phyloP scores from a whole-genome alignment of 2,797 vertebrate species.

The Melanogrammus aeglefinus region DNA sequence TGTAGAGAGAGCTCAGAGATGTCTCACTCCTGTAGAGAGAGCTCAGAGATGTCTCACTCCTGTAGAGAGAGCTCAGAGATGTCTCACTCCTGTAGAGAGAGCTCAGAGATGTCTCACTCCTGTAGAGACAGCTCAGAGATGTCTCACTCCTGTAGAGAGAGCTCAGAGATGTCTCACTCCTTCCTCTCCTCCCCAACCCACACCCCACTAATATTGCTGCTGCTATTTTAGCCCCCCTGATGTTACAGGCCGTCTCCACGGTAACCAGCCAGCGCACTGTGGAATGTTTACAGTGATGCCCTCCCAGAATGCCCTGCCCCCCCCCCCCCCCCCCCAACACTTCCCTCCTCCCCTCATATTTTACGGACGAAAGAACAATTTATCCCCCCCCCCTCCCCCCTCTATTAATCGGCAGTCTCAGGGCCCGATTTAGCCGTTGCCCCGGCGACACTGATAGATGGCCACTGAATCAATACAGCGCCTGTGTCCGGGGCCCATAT shows the following conservation, averaged over 20 bases:
- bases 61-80: no score
- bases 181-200: background rate
- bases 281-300: slow-evolving; percentile 69
- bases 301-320: slow-evolving; percentile 55
- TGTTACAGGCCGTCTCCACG: slow-evolving; percentile 53
- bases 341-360: background rate
- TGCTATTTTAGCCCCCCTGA: slow-evolving; percentile 19
- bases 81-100: no score
- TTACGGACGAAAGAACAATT: background rate
- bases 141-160: no score
- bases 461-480: slow-evolving; percentile 59
- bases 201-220: background rate
- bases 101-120: no score
- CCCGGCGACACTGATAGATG: slow-evolving; percentile 54
- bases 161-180: no score
- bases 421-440: slow-evolving; percentile 59
- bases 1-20: no score
- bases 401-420: slow-evolving; percentile 54
- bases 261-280: slow-evolving; percentile 37
- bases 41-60: no score
- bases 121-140: no score
- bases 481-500: slow-evolving; percentile 16
- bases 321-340: slow-evolving; percentile 32
- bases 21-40: no score
- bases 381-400: slow-evolving; percentile 18